Conservation (phyloP, 2,888 invertebrate genomes). For the Tipula lateralis region DNA sequence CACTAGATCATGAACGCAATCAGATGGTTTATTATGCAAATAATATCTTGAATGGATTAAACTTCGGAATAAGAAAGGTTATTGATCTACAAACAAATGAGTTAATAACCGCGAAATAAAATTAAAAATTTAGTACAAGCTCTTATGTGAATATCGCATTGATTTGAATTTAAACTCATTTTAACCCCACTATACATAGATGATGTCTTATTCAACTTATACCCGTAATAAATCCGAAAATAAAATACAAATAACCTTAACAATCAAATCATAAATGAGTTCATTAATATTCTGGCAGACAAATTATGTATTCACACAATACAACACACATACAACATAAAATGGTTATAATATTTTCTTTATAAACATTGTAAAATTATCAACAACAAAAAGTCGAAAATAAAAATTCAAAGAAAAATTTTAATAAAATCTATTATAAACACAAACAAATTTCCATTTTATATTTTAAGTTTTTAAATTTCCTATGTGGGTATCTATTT, state of each 20-base stretch:
- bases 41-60: too few relatives aligned
- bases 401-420: not conserved
- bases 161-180: too few relatives aligned
- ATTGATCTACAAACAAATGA: too few relatives aligned
- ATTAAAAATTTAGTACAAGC: too few relatives aligned
- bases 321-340: not conserved
- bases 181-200: too few relatives aligned
- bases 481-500: not conserved
- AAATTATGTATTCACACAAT: not conserved
- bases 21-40: too few relatives aligned
- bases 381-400: not conserved
- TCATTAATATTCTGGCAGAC: not conserved
- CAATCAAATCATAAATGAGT: not conserved
- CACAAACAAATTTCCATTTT: not conserved
- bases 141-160: too few relatives aligned
- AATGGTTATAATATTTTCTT: not conserved
- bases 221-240: too few relatives aligned
- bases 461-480: conserved; percentile 20
- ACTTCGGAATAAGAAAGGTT: too few relatives aligned
- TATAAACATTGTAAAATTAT: not conserved
- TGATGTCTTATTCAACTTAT: too few relatives aligned
- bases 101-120: too few relatives aligned
- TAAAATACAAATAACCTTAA: not conserved
- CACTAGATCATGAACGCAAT: too few relatives aligned
- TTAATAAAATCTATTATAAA: not conserved